Evolutionary conservation across 1,140 invertebrate genomes (phyloP).

Genomic region (Meloidogyne exigua): DNA sequence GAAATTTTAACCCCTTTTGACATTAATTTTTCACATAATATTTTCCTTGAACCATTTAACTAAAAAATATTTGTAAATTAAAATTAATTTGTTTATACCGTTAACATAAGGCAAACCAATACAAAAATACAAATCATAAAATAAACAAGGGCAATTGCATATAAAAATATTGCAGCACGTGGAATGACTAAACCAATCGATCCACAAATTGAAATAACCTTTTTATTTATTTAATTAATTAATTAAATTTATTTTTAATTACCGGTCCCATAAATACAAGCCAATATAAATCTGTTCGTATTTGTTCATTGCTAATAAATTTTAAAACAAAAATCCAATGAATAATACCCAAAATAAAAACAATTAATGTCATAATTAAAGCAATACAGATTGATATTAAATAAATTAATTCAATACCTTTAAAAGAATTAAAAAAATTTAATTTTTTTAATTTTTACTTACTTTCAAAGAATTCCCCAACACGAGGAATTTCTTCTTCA

Average conservation of each 20-base stretch:
- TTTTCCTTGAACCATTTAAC: conserved; percentile 49
- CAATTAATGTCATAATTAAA: conserved; percentile 29
- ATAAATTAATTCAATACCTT: conserved; percentile 47
- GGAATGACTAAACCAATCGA: conserved; percentile 58
- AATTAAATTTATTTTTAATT: conserved; percentile 26
- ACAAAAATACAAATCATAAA: conserved; percentile 50
- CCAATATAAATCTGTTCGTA: conserved; percentile 57
- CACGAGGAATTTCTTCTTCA: conserved; percentile 29
- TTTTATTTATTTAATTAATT: not conserved
- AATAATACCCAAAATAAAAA: conserved; percentile 44
- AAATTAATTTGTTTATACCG: conserved; percentile 26
- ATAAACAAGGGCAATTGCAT: conserved; percentile 59
- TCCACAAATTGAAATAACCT: conserved; percentile 56
- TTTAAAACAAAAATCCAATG: conserved; percentile 56
- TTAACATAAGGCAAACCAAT: conserved; percentile 52
- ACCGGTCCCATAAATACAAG: conserved; percentile 60
- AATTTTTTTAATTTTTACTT: not conserved
- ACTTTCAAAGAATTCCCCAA: conserved; percentile 30
- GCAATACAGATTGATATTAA: conserved; percentile 34
- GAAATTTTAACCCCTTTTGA: conserved; percentile 31
- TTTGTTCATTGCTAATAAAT: conserved; percentile 55
- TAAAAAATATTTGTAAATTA: conserved; percentile 41
- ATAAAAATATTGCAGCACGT: conserved; percentile 53
- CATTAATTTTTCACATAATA: conserved; percentile 46
- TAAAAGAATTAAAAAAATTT: conserved; percentile 22